Conservation (phyloP, 2,888 invertebrate species). For the Standfussiana lucernea region DNA sequence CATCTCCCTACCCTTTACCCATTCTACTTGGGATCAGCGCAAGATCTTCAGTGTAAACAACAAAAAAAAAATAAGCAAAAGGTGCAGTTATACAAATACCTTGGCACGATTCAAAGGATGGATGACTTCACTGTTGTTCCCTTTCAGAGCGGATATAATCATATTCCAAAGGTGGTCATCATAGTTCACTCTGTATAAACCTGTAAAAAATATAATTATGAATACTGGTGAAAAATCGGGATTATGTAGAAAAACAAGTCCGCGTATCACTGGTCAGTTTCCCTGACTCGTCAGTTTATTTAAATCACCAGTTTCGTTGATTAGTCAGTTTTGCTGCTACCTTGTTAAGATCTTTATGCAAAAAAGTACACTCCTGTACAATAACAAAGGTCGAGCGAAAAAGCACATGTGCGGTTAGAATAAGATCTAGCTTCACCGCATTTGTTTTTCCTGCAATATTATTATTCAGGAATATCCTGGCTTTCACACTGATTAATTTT, state of each 20-base stretch:
- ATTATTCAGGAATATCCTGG: too few species aligned
- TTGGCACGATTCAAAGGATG: slow-evolving; percentile 94
- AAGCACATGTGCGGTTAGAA: neutral
- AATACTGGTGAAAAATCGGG: neutral
- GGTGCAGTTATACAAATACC: slow-evolving; percentile 74
- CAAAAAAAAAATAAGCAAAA: neutral
- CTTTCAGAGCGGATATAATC: slow-evolving; percentile 85
- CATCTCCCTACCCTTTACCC: neutral
- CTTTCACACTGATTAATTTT: too few species aligned
- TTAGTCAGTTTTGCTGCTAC: too few species aligned
- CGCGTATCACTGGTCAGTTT: too few species aligned
- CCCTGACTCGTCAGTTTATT: too few species aligned
- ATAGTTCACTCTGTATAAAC: slow-evolving; percentile 93
- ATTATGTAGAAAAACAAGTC: neutral
- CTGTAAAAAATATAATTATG: slow-evolving; percentile 74
- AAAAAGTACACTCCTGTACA: too few species aligned
- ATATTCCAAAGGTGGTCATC: slow-evolving; percentile 89
- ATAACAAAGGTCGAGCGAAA: neutral
- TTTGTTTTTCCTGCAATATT: neutral
- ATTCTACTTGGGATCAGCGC: neutral
- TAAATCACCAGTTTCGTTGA: too few species aligned
- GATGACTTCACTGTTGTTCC: slow-evolving; percentile 86
- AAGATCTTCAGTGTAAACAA: neutral
- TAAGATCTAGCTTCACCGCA: neutral
- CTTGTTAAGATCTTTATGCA: too few species aligned